A percentile compares a stretch with the other conserved stretches of the same genome.
Evolutionary conservation across 2,888 invertebrate species (phyloP).

Genomic region (Dryococelus australis): DNA sequence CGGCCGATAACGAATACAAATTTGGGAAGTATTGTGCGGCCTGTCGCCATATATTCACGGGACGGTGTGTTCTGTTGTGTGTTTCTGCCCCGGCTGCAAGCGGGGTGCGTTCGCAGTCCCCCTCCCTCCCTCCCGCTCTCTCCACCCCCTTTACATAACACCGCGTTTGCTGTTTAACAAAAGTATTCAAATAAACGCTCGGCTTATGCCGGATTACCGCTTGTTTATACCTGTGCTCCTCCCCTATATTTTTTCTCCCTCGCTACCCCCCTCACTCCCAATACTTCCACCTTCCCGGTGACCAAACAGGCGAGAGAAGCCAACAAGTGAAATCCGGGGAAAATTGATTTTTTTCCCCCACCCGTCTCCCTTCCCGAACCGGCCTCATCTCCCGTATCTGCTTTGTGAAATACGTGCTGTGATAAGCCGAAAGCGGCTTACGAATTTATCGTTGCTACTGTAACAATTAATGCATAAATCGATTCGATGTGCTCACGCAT

Average conservation of each 20-base stretch:
- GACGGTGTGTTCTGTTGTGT: background rate
- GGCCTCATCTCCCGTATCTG: background rate
- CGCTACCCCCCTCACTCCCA: background rate
- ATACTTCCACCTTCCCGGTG: too few species aligned
- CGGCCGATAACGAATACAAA: background rate
- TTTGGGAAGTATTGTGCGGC: background rate
- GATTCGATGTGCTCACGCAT: background rate
- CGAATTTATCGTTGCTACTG: background rate
- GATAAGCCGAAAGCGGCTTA: constrained; percentile 1
- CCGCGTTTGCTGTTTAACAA: background rate
- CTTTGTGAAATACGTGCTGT: background rate
- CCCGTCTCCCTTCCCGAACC: background rate
- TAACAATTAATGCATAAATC: background rate
- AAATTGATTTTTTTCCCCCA: background rate
- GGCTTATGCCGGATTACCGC: background rate
- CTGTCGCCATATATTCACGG: constrained; percentile 16
- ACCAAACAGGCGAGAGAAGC: background rate
- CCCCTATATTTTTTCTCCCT: background rate
- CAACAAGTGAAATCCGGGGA: background rate
- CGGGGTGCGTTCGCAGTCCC: too few species aligned
- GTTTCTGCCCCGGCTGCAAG: background rate
- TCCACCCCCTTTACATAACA: background rate
- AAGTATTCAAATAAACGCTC: background rate
- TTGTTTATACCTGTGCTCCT: background rate
- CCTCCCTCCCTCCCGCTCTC: too few species aligned